phyloP scores from a whole-genome alignment of 1,140 invertebrate species.

The Zophobas morio region DNA sequence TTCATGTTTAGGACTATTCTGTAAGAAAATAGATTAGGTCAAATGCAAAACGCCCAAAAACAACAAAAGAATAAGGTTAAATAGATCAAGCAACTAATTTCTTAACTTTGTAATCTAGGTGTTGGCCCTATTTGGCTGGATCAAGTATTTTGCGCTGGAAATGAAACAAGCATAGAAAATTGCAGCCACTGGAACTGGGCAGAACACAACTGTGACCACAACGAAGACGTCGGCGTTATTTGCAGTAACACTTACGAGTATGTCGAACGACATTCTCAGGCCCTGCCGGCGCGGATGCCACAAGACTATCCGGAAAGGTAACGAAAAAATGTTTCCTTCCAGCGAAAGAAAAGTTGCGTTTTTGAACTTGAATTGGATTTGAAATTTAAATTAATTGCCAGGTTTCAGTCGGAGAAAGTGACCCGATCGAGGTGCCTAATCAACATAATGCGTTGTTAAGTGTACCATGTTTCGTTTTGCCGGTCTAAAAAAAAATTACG shows the following conservation, averaged over 20 bases:
- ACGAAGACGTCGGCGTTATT: conserved; percentile 82
- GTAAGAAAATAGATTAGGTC: too few relatives aligned
- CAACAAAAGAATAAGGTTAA: too few relatives aligned
- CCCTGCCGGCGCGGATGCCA: conserved; percentile 50
- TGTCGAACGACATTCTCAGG: conserved; percentile 33
- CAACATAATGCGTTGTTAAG: too few relatives aligned
- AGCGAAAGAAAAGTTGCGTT: too few relatives aligned
- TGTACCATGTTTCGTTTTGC: too few relatives aligned
- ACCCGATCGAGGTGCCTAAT: too few relatives aligned
- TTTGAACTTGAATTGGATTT: too few relatives aligned
- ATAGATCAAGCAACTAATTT: too few relatives aligned
- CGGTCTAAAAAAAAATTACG: too few relatives aligned
- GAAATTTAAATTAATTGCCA: too few relatives aligned
- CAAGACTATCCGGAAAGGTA: conserved; percentile 19
- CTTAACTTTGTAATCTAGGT: conserved; percentile 61
- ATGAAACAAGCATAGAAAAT: conserved; percentile 75
- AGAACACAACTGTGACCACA: conserved; percentile 80
- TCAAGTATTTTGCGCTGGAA: conserved; percentile 79
- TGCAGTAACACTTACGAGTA: conserved; percentile 66
- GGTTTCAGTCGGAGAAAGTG: too few relatives aligned
- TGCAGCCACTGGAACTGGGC: conserved; percentile 81
- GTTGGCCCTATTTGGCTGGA: conserved; percentile 83
- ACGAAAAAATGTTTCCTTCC: not conserved
- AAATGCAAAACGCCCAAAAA: too few relatives aligned
- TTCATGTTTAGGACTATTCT: not conserved